Evolutionary conservation across 2,113 vertebrate species (phyloP), one percentile per base, ranked within the genome.

Genomic region (Clarias magur): DNA sequence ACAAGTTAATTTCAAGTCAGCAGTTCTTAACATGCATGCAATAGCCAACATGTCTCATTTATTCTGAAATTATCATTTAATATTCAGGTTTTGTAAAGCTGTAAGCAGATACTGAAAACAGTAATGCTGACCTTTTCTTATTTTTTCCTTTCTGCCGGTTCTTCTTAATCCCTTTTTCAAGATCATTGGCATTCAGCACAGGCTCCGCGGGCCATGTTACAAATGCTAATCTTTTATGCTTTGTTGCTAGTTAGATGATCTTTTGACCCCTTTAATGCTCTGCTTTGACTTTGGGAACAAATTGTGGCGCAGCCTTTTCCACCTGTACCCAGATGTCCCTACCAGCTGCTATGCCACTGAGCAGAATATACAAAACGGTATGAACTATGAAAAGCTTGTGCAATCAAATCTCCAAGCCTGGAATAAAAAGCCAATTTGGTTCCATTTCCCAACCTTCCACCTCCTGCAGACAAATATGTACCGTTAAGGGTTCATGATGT

Each of bases 311-410:
- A 68, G 56, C 54, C 68, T 68, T 83, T 59, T 62, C 73, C 87
- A 88, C 82, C 84, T 87, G 82, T 89, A 76, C 0, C 85, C 92
- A 89, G 89, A 92, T 89, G 91, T 92, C 91, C 93, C 92, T 75
- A 79, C 48, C 93, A 94, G 93, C 94, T 94, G 93, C 93, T 92
- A 88, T 30, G 91, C 91, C 90, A 86, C 91, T 84, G 89, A 80
- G 91, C 88, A 88, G 85, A 88, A 90, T 83, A 85, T 89, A 91
- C 92, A 93, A 91, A 92, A 90, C 89, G 87, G 88, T 95, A 95
- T 95, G 92, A 94, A 93, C 90, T 95, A 93, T 94, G 93, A 65
- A 82, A 13, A 82, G 23, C 80, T 65, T 34, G 48, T 38, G 8
- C 60, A 16, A 82, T 53, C 23, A n/a, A 25, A 82, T 67, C 13